phyloP scores from a whole-genome alignment of 2,797 vertebrate species.

The Spinus pinus region DNA sequence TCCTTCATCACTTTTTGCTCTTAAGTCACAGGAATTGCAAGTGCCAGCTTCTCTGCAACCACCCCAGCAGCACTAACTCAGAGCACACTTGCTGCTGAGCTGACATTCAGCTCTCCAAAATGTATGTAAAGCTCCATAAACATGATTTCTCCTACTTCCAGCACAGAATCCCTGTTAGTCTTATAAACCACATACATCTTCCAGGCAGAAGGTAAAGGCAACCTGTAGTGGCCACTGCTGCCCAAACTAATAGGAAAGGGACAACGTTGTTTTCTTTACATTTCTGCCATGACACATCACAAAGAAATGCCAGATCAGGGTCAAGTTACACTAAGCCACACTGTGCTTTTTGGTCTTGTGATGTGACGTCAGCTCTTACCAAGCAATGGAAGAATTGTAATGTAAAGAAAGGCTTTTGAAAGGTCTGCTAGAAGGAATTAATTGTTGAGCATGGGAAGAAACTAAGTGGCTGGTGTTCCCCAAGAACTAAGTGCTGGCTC shows the following conservation, averaged over 20 bases:
- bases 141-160: background rate
- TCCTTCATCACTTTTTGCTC: background rate
- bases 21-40: background rate
- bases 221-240: background rate
- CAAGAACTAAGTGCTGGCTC: background rate
- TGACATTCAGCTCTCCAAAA: background rate
- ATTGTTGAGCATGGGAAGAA: constrained; percentile 18
- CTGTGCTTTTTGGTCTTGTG: constrained; percentile 55
- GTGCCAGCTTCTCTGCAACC: background rate
- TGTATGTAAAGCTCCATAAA: background rate
- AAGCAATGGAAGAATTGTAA: constrained; percentile 47
- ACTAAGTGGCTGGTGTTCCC: background rate
- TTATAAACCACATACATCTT: background rate
- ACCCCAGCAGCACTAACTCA: background rate
- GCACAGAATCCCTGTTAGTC: background rate
- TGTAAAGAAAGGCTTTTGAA: constrained; percentile 61
- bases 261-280: constrained; percentile 32
- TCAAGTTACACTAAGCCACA: constrained; percentile 31
- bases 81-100: background rate
- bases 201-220: background rate
- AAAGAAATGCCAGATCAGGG: constrained; percentile 40
- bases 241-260: background rate
- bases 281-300: constrained; percentile 45
- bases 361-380: constrained; percentile 35
- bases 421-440: constrained; percentile 32